These are phyloP conservation scores for Acanthosepion pharaonis DNA, from an alignment of 2,888 invertebrate genomes.

Conservation along the genomic window DNA sequence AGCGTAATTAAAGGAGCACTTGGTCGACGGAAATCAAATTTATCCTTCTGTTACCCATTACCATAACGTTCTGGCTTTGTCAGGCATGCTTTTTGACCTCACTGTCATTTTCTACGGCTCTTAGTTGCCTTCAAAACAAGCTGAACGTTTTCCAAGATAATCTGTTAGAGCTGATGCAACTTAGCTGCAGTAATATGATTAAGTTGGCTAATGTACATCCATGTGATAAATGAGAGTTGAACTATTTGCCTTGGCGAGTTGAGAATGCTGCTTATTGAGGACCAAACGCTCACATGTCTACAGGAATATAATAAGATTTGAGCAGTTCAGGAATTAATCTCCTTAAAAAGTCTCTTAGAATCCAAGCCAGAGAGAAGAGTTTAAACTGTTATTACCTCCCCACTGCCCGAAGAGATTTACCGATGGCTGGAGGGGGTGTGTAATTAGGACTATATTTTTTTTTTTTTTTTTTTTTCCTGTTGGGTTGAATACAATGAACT, in stretches of 20 bases:
- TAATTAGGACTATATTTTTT: neutral
- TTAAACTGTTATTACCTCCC: neutral
- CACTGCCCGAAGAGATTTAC: neutral
- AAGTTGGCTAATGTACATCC: neutral
- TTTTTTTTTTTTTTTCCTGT: neutral
- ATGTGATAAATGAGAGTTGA: neutral
- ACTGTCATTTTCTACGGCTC: too few relatives aligned
- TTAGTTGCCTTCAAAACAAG: too few relatives aligned
- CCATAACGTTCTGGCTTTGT: too few relatives aligned
- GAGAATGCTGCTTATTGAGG: neutral
- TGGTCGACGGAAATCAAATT: too few relatives aligned
- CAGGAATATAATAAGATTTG: neutral
- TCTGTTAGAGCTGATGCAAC: too few relatives aligned
- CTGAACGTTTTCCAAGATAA: too few relatives aligned
- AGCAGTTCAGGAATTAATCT: neutral
- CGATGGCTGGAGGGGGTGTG: neutral
- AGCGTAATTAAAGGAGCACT: too few relatives aligned
- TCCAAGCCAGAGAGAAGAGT: neutral
- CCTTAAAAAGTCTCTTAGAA: neutral
- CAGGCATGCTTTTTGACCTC: too few relatives aligned
- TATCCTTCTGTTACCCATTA: too few relatives aligned
- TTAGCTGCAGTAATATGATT: too few relatives aligned
- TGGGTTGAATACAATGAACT: neutral
- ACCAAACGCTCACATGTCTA: neutral
- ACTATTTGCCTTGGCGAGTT: neutral